A percentile compares a stretch with the other conserved stretches of the same genome.
These are phyloP conservation scores for Volucella zonaria DNA, from an alignment of 2,888 invertebrate genomes.

Conservation along the genomic window DNA sequence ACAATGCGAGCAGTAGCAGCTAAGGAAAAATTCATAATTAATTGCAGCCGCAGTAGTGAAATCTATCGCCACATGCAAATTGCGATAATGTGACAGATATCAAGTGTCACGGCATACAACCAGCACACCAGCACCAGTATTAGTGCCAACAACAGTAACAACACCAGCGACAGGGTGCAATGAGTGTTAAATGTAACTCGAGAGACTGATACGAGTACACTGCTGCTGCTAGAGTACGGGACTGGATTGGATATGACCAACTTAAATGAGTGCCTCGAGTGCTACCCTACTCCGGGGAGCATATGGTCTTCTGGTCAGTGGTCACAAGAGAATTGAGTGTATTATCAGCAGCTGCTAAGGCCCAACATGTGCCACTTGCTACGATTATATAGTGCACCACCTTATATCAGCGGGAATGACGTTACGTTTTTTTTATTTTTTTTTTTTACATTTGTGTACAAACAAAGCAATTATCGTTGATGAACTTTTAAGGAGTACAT, in stretches of 20 bases:
- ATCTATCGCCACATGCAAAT: slow-evolving; percentile 73
- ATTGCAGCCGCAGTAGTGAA: slow-evolving; percentile 68
- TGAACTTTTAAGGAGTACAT: slow-evolving; percentile 11
- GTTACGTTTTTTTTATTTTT: too few relatives aligned
- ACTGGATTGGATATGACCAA: slow-evolving; percentile 41
- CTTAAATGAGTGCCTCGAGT: slow-evolving; percentile 34
- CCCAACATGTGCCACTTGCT: slow-evolving; percentile 46
- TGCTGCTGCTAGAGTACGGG: slow-evolving; percentile 1
- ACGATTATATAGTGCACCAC: slow-evolving; percentile 50
- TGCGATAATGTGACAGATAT: slow-evolving; percentile 73
- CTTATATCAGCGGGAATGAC: slow-evolving; percentile 39
- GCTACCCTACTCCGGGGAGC: slow-evolving; percentile 14
- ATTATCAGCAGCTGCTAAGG: slow-evolving; percentile 45
- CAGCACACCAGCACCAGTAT: background rate
- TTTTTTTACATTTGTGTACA: slow-evolving; percentile 11
- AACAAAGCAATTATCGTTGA: slow-evolving; percentile 50
- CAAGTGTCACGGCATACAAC: slow-evolving; percentile 69
- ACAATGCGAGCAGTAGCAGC: slow-evolving; percentile 12
- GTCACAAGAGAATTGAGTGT: slow-evolving; percentile 30
- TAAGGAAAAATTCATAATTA: slow-evolving; percentile 55
- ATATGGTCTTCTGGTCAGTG: slow-evolving; percentile 66
- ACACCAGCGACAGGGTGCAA: slow-evolving; percentile 13
- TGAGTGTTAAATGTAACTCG: slow-evolving; percentile 41
- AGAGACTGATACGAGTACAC: slow-evolving; percentile 26
- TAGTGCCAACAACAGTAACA: too few relatives aligned